phyloP scores from a whole-genome alignment of 2,797 vertebrate genomes.

The Gambelia wislizenii region DNA sequence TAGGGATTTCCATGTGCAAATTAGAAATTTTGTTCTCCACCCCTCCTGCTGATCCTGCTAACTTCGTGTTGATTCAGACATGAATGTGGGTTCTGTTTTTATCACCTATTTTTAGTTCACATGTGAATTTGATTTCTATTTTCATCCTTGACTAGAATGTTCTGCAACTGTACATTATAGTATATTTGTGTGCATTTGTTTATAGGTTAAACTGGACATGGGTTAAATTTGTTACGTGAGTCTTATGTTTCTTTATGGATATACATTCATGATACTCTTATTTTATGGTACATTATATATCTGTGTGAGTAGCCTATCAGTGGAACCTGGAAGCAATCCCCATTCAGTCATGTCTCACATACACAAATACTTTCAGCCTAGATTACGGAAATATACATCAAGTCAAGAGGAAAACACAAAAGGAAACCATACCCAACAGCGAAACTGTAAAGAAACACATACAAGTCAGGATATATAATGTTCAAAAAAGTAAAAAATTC shows the following conservation, averaged over 20 bases:
- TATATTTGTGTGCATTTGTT: background rate
- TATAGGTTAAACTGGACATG: background rate
- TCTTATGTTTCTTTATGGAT: background rate
- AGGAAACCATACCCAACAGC: conserved; percentile 2
- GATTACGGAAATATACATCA: background rate
- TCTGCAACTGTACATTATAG: background rate
- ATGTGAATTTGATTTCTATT: background rate
- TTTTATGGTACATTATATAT: background rate
- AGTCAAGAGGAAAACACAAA: conserved; percentile 15
- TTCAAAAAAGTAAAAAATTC: background rate
- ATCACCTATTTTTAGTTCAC: background rate
- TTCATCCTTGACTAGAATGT: background rate
- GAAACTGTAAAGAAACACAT: background rate
- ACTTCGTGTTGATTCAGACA: too few relatives aligned
- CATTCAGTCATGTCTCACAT: background rate
- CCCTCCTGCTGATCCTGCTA: too few relatives aligned
- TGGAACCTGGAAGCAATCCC: background rate
- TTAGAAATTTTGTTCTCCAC: background rate
- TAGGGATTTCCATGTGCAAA: background rate
- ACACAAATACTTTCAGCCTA: background rate
- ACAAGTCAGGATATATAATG: background rate
- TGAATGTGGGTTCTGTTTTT: background rate
- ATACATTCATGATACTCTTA: background rate
- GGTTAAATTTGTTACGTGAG: background rate
- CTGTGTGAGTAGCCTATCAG: background rate